These are phyloP conservation scores for Monopterus albus DNA, from an alignment of 2,113 vertebrate species.

Conservation along the genomic window DNA sequence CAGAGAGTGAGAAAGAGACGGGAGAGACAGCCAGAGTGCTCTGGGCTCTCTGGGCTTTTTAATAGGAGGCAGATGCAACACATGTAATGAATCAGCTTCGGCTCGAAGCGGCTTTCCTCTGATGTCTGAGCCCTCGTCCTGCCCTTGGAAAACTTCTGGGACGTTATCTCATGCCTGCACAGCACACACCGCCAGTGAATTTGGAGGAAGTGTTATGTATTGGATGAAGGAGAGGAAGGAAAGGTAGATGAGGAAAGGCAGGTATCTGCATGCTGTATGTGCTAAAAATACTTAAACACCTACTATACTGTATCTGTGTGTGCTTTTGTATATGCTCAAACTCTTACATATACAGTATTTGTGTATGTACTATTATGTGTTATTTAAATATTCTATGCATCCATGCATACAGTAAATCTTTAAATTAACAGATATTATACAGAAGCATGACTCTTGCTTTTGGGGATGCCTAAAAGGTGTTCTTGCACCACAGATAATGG, in stretches of 20 bases:
- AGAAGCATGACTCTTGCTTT: neutral
- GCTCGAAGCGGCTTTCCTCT: constrained; percentile 82
- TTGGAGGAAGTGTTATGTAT: constrained; percentile 68
- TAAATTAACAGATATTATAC: too few relatives aligned
- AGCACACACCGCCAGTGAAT: constrained; percentile 65
- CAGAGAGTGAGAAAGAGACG: constrained; percentile 57
- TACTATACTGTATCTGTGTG: neutral
- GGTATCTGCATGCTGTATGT: neutral
- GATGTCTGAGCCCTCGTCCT: constrained; percentile 88
- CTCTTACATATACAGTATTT: neutral
- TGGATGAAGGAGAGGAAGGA: constrained; percentile 48
- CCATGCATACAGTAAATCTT: too few relatives aligned
- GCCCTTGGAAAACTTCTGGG: constrained; percentile 84
- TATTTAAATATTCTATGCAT: too few relatives aligned
- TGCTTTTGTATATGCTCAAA: neutral
- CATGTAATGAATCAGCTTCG: constrained; percentile 86
- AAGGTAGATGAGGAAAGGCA: too few relatives aligned
- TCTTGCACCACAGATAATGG: neutral
- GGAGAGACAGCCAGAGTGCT: constrained; percentile 80
- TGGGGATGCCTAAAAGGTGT: neutral
- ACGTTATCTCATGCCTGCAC: constrained; percentile 85
- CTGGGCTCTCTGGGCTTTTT: constrained; percentile 79
- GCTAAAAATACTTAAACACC: neutral
- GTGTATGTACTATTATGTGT: neutral
- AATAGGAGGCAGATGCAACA: constrained; percentile 87